Percentiles rank a stretch among this genome's conserved stretches.
Evolutionary conservation across 2,888 invertebrate genomes (phyloP).

Genomic region (Onchidella celtica): DNA sequence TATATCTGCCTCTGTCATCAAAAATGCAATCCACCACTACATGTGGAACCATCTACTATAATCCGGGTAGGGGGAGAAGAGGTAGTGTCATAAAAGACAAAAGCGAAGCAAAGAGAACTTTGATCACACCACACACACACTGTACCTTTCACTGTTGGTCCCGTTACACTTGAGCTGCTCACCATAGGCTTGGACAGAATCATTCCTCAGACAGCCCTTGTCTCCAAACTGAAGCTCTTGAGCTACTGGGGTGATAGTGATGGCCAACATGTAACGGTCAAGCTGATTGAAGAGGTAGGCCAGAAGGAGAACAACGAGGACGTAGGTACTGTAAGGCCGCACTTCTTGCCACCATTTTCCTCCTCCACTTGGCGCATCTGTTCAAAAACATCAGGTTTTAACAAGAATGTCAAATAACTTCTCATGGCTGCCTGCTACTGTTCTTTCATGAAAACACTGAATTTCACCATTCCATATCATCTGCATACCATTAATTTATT

Average conservation of each 20-base stretch:
- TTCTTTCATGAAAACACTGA: no score
- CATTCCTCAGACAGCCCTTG: conserved; percentile 69
- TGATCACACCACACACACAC: no score
- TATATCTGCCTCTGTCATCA: no score
- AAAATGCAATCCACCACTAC: no score
- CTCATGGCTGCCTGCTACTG: no score
- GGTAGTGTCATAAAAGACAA: neutral
- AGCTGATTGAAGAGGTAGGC: conserved; percentile 78
- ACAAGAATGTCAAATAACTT: no score
- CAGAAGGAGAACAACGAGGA: conserved; percentile 71
- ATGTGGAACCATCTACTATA: no score
- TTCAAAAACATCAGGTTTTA: neutral
- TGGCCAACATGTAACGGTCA: conserved; percentile 75
- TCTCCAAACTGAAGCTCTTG: conserved; percentile 78
- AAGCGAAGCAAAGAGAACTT: neutral
- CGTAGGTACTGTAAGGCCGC: conserved; percentile 69
- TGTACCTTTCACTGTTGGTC: no score
- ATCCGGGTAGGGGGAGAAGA: neutral
- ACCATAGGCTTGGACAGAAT: conserved; percentile 57
- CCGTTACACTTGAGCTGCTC: no score
- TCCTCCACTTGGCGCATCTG: neutral
- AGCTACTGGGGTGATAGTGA: conserved; percentile 74
- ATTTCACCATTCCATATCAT: no score
- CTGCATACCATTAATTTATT: no score
- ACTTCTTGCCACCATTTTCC: conserved; percentile 47